Evolutionary conservation across 35 echinoderm and acorn worm genomes (phyloP), one percentile per base, ranked within the genome.

Genomic region (Ophioderma brevispina): DNA sequence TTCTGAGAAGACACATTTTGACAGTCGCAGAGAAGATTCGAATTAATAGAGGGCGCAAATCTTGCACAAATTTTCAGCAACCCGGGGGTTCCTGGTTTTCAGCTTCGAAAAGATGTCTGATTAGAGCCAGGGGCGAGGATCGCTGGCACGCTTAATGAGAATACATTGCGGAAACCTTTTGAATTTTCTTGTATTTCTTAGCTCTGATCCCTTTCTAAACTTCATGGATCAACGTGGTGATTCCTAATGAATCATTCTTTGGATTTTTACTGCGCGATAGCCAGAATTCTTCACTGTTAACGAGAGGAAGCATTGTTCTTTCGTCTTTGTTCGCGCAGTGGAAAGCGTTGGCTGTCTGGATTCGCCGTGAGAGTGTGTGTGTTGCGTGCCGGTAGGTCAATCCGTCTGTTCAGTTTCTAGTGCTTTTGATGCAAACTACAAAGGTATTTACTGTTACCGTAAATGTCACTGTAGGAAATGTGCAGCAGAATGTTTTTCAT

Each of bases 81-180:
- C 81, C 64, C 82, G 82, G 75, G 82, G 81, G 75, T 36, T 38
- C 78, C 52, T 91, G 8, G 43, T 85, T 15, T 17, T 77, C 28
- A 17, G 81, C 46, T 86, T 79, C 81, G 86, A 90, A 90, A 91
- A 91, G 82, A 91, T 91, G 90, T 91, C 90, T 85, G 90, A 91
- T 79, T 37, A 84, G 38, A 38, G 52, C 38, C 75, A 28, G 38
- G 82, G 90, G 90, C 81, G 36, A 50, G 82, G 38, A 33, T 46
- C 33, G 85, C 82, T 25, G 39, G 70, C 84, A 82, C 76, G 43
- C 38, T 70, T 35, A 42, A 50, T 63, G 90, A 79, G 59, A 70
- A 52, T 42, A 50, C 75, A 85, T 64, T 37, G 70, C 75, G 75
- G 35, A 35, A 59, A 79, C 83, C 39, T 46, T 52, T 84, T 82